phyloP scores from a whole-genome alignment of 30 jellyfish, hydroid and myxozoan genomes.

The Calvadosia cruxmelitensis region DNA sequence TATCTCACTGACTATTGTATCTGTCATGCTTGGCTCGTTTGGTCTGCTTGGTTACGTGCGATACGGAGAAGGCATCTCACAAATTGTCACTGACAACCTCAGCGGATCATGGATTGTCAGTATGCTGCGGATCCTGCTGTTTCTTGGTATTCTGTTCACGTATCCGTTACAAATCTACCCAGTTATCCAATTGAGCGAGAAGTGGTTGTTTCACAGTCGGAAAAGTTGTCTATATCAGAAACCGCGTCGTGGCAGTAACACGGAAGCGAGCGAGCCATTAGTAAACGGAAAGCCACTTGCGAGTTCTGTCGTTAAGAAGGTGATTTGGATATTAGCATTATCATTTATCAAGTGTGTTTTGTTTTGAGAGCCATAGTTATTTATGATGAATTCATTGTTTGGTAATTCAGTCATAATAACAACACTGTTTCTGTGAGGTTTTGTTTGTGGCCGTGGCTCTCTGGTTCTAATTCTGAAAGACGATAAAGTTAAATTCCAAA shows the following conservation, averaged over 20 bases:
- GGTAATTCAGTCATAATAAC: too few species aligned
- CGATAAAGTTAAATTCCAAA: too few species aligned
- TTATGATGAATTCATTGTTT: too few species aligned
- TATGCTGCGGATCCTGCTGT: slow-evolving; percentile 55
- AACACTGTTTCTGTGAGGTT: too few species aligned
- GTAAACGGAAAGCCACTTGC: not conserved
- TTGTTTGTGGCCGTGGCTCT: too few species aligned
- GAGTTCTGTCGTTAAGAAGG: not conserved
- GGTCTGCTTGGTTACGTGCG: slow-evolving; percentile 81
- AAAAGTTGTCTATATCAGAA: not conserved
- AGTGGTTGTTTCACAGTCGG: not conserved
- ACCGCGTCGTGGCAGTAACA: not conserved
- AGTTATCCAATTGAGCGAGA: slow-evolving; percentile 61
- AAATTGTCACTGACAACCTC: slow-evolving; percentile 74
- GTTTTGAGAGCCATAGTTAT: too few species aligned
- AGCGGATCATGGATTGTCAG: slow-evolving; percentile 52
- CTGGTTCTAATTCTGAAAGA: too few species aligned
- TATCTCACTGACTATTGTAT: slow-evolving; percentile 45
- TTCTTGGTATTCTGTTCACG: slow-evolving; percentile 88
- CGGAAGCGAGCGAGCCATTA: not conserved
- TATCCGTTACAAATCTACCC: slow-evolving; percentile 96
- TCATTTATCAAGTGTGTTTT: too few species aligned
- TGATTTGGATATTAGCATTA: too few species aligned
- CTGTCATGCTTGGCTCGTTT: slow-evolving; percentile 69
- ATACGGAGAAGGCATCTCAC: slow-evolving; percentile 79